Conservation (phyloP, 2,113 vertebrate species). For the Tympanuchus pallidicinctus region DNA sequence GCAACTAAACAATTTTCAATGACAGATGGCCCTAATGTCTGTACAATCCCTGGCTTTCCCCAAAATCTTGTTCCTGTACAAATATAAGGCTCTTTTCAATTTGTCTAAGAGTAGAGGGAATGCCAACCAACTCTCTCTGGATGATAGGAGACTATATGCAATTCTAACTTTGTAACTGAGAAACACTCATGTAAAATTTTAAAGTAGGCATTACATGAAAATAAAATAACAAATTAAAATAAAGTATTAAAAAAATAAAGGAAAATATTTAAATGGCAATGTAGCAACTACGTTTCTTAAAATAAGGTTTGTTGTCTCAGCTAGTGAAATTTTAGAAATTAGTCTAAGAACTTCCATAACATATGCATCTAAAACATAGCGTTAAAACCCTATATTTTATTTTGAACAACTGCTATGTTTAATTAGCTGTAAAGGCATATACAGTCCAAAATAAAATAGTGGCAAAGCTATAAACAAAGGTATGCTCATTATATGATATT, state of each 20-base stretch:
- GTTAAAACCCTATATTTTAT: neutral
- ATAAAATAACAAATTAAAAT: too few species aligned
- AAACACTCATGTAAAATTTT: neutral
- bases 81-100: neutral
- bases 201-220: neutral
- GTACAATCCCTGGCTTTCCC: neutral
- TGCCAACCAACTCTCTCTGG: neutral
- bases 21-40: neutral
- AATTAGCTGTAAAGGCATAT: neutral
- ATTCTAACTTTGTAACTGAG: neutral
- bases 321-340: neutral
- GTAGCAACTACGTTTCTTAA: neutral
- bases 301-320: neutral
- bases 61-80: neutral
- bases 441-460: neutral
- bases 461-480: neutral
- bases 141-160: neutral
- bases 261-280: neutral
- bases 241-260: neutral
- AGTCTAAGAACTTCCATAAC: neutral
- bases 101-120: neutral
- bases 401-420: neutral
- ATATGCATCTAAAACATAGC: neutral
- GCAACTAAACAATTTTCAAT: neutral
- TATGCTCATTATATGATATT: neutral